Conservation (phyloP, 2,888 invertebrate species). For the Scaeva pyrastri region DNA sequence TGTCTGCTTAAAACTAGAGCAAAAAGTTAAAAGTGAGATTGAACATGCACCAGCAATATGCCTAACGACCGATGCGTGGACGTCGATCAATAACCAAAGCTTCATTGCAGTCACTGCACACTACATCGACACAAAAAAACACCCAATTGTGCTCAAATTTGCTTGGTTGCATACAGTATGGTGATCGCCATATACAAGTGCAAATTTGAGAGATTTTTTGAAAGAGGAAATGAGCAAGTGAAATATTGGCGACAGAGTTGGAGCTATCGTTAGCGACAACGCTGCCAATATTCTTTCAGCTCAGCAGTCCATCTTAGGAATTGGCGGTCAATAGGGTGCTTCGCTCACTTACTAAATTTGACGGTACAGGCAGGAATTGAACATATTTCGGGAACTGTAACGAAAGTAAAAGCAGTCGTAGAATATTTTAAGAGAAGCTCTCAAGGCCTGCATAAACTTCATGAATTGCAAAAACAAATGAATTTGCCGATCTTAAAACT, state of each 20-base stretch:
- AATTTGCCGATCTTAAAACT: slow-evolving; percentile 28
- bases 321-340: slow-evolving; percentile 52
- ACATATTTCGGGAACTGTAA: slow-evolving; percentile 9
- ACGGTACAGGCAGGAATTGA: slow-evolving; percentile 39
- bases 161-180: slow-evolving; percentile 24
- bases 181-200: slow-evolving; percentile 24
- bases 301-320: slow-evolving; percentile 30
- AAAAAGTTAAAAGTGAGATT: slow-evolving; percentile 10
- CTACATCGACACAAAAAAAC: slow-evolving; percentile 20
- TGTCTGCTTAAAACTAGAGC: slow-evolving; percentile 25
- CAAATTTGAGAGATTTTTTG: slow-evolving; percentile 31
- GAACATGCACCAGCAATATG: slow-evolving; percentile 26
- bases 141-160: slow-evolving; percentile 18
- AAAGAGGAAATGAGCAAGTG: slow-evolving; percentile 53
- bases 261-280: slow-evolving; percentile 47
- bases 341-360: no score
- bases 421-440: slow-evolving; percentile 42
- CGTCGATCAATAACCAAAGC: slow-evolving; percentile 34
- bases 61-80: slow-evolving; percentile 27
- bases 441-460: no score
- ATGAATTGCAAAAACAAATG: no score
- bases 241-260: slow-evolving; percentile 50
- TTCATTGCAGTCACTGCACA: slow-evolving; percentile 35
- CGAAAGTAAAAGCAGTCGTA: slow-evolving; percentile 43
- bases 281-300: slow-evolving; percentile 52